Evolutionary conservation across 2,797 vertebrate genomes (phyloP).

Genomic region (Triplophysa yarkandensis): DNA sequence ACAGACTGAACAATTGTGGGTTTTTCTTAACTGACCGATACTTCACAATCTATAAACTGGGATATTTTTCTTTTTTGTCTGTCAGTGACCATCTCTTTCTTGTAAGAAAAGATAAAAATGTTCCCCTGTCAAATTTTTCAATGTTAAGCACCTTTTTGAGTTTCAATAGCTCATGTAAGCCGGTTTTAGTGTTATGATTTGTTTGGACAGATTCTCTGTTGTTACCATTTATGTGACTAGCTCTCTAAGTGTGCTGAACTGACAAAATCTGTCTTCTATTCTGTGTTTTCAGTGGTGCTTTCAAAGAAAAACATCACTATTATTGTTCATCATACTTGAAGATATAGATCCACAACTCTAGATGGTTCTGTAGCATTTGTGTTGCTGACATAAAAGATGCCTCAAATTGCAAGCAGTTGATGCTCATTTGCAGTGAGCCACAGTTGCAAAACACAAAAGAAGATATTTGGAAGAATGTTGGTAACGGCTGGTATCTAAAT

Average conservation of each 20-base stretch:
- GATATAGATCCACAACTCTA: too few relatives aligned
- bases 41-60: neutral
- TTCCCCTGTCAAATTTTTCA: neutral
- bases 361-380: too few relatives aligned
- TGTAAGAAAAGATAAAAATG: neutral
- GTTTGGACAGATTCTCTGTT: neutral
- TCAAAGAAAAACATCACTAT: too few relatives aligned
- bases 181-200: constrained; percentile 3
- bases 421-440: too few relatives aligned
- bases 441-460: too few relatives aligned
- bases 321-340: too few relatives aligned
- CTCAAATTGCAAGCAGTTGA: too few relatives aligned
- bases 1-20: constrained; percentile 1
- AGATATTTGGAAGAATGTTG: too few relatives aligned
- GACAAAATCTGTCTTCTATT: neutral
- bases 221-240: neutral
- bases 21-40: constrained; percentile 2
- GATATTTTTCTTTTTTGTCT: constrained; percentile 1
- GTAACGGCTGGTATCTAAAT: too few relatives aligned
- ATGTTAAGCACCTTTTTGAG: neutral
- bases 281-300: neutral
- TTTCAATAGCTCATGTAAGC: constrained; percentile 1
- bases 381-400: too few relatives aligned
- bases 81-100: neutral
- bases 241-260: constrained; percentile 20